Evolutionary conservation across 2,113 vertebrate genomes (phyloP), one percentile per base, ranked within the genome.

Genomic region (Coregonus clupeaformis): DNA sequence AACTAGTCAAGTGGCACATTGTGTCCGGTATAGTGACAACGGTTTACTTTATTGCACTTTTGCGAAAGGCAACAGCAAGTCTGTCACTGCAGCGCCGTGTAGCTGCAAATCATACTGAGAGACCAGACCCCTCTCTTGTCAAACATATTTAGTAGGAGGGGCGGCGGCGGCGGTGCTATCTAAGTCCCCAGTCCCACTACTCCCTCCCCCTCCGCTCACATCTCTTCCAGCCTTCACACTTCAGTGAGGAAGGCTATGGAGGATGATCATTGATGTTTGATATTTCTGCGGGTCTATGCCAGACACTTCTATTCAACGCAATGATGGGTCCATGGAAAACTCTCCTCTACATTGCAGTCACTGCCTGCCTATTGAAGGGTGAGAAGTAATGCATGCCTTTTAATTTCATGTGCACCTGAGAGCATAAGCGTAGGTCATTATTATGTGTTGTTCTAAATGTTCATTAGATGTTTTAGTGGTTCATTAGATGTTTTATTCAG

Each of bases 71-170:
- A 18, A 25, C 63, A 63, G 24, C 22, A 63, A 25, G 22, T 29
- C 14, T 24, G 25, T 22, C 5, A 16, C 13, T 29, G 29, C 25
- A 29, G 27, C 63, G 29, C 25, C 1, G 30, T 13, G 27, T 25
- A 24, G 24, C 9, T 27, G 59, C 24, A 63, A 27, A 25, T 63
- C 60, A 27, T 27, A 64, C 13, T 4, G 24, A 63, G 24, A 63
- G 14, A 60, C 7, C 22, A 12, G 29, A 29, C 16, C 29, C 2
- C 22, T 16, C 16, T 65, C 4, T 65, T 29, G 25, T 65, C 20
- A 25, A 65, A 16, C 25, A 27, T 65, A 29, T 65, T 29, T 65
- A 65, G 63, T 65, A 65, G 63, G 63, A 29, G 63, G 63, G 25
- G n/a, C 14, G 22, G n/a, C n/a, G n/a, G n/a, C n/a, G n/a, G 18